A percentile compares a stretch with the other conserved stretches of the same genome.
These are phyloP conservation scores for Daubentonia madagascariensis DNA, from an alignment of 2,113 vertebrate genomes.

Conservation along the genomic window DNA sequence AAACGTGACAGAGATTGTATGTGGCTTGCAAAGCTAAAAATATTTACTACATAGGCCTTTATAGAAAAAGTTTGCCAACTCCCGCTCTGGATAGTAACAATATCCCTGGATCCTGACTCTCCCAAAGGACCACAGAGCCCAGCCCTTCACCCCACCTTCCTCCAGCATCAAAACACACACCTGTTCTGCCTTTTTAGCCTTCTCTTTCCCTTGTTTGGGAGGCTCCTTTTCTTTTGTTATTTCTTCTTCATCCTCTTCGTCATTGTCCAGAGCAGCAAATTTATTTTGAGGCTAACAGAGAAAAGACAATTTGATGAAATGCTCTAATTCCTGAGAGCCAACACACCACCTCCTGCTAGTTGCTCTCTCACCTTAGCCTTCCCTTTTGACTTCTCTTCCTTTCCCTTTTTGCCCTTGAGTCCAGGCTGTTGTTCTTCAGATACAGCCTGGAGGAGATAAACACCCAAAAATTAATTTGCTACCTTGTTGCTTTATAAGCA, in stretches of 20 bases:
- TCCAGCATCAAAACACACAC: not conserved
- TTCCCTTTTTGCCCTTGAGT: constrained; percentile 73
- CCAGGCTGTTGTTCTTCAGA: constrained; percentile 68
- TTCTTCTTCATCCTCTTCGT: constrained; percentile 64
- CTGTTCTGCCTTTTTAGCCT: constrained; percentile 57
- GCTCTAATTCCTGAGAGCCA: too few species aligned
- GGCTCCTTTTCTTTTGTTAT: constrained; percentile 49
- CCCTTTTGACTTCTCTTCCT: constrained; percentile 70
- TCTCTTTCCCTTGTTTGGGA: constrained; percentile 56
- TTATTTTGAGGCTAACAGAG: constrained; percentile 53
- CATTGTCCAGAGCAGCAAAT: constrained; percentile 63
- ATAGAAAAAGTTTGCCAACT: not conserved
- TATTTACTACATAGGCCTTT: not conserved
- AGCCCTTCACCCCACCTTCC: not conserved
- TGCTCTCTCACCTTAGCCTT: constrained; percentile 71
- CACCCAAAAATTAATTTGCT: not conserved
- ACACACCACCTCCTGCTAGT: not conserved
- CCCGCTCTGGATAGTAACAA: not conserved
- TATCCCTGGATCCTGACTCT: too few species aligned
- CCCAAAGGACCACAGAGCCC: not conserved
- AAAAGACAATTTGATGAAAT: not conserved
- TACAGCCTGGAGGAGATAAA: constrained; percentile 54
- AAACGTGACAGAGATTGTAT: rapidly evolving
- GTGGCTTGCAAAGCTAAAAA: not conserved
- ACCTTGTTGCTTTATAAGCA: not conserved